Evolutionary conservation across 2,113 vertebrate genomes (phyloP).

Genomic region (Sclerurus mexicanus): DNA sequence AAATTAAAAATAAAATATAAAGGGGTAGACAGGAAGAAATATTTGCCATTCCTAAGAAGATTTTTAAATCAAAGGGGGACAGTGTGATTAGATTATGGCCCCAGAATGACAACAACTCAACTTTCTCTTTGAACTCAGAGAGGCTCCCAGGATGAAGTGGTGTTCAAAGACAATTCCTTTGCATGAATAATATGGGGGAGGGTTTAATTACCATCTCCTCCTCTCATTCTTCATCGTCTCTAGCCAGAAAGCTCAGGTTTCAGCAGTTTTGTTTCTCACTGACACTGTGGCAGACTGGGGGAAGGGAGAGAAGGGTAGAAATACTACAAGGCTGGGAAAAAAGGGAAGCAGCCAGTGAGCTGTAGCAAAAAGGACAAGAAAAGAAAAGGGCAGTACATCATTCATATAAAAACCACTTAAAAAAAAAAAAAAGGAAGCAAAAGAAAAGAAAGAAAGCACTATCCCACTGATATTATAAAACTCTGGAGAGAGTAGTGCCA

Average conservation of each 20-base stretch:
- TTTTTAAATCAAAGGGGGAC: conserved; percentile 59
- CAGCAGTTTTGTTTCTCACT: conserved; percentile 56
- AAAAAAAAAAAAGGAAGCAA: neutral
- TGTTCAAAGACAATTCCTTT: conserved; percentile 71
- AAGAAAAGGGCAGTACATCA: neutral
- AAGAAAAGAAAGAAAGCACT: neutral
- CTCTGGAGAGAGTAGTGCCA: neutral
- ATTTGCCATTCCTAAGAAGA: conserved; percentile 48
- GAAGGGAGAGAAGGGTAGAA: conserved; percentile 12
- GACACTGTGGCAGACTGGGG: conserved; percentile 28
- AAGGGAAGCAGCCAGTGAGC: conserved; percentile 19
- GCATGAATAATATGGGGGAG: conserved; percentile 66
- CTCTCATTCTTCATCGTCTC: conserved; percentile 56
- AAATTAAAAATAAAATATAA: conserved; percentile 22
- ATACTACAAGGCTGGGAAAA: conserved; percentile 46
- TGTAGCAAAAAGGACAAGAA: neutral
- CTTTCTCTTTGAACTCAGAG: conserved; percentile 68
- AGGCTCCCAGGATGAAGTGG: conserved; percentile 41
- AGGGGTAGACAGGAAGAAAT: neutral
- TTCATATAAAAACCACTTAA: neutral
- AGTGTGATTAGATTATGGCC: conserved; percentile 59
- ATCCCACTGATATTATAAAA: neutral
- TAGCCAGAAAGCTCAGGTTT: conserved; percentile 64
- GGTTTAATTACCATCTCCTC: conserved; percentile 70
- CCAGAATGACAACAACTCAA: conserved; percentile 56